Evolutionary conservation across 2,113 vertebrate species (phyloP), one percentile per base, ranked within the genome.

Genomic region (Callipepla californica): DNA sequence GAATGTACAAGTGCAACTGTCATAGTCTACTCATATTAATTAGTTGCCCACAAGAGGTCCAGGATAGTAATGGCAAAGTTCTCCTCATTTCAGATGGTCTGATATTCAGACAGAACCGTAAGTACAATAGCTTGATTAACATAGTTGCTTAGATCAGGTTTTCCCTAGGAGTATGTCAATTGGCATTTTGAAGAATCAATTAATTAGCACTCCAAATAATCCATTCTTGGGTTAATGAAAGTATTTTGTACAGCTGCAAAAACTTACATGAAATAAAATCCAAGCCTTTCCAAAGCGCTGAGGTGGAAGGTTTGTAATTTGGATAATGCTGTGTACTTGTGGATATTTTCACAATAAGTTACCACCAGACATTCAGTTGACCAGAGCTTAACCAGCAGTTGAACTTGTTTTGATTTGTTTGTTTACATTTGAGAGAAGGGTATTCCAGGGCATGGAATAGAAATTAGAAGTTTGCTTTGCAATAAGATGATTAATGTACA

Each of bases 161-260:
- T 98, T 98, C 97, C 97, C 97, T 96, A 92, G 94, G 97, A 97
- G 96, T 95, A 67, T 97, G 97, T 97, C 97, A 98, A 98, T 97
- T 98, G 98, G 97, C 96, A 97, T 98, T 97, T 97, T 97, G 98
- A 98, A 98, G 97, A 98, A 98, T 98, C 98, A 98, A 98, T 98
- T 98, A 98, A 98, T 98, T 98, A 98, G 97, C 97, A 97, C 97
- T 98, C 97, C 97, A 98, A 97, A 98, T 97, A 98, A 98, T 98
- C 97, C 95, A 98, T 98, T 97, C 97, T 96, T 97, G 97, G 97
- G 97, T 97, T 97, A 97, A 98, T 98, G 97, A 97, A 98, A 98
- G 96, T 97, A 97, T 98, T 97, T 97, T 98, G 97, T 98, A 97
- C 95, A 97, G 97, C 97, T 97, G 97, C 90, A 97, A 96, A 98